Evolutionary conservation across 2,888 invertebrate species (phyloP).

Genomic region (Macrophya alboannulata): DNA sequence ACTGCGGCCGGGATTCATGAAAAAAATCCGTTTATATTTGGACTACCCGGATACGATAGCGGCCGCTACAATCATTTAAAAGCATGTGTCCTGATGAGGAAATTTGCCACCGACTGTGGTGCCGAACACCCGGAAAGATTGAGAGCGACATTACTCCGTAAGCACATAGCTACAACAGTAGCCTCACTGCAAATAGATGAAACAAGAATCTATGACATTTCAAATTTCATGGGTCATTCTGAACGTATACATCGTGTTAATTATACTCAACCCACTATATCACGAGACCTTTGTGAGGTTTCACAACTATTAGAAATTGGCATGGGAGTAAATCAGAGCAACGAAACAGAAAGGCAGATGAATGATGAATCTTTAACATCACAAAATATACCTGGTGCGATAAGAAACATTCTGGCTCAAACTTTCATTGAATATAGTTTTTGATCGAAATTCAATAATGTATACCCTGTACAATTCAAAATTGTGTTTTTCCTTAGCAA

Average conservation of each 20-base stretch:
- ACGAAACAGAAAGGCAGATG: neutral
- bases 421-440: too few species aligned
- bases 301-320: slow-evolving; percentile 56
- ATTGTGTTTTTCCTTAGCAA: neutral
- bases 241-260: slow-evolving; percentile 54
- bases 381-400: neutral
- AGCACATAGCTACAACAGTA: slow-evolving; percentile 58
- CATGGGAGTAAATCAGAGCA: slow-evolving; percentile 43
- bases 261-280: slow-evolving; percentile 53
- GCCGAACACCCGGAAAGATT: slow-evolving; percentile 56
- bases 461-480: neutral
- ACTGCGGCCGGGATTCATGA: slow-evolving; percentile 41
- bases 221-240: slow-evolving; percentile 59
- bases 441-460: too few species aligned
- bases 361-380: neutral
- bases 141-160: slow-evolving; percentile 53
- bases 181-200: slow-evolving; percentile 56
- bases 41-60: slow-evolving; percentile 52
- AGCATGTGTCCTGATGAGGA: slow-evolving; percentile 50
- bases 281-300: slow-evolving; percentile 54
- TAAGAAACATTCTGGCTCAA: too few species aligned
- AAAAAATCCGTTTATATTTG: slow-evolving; percentile 59
- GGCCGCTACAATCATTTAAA: slow-evolving; percentile 50
- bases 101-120: slow-evolving; percentile 51
- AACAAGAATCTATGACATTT: slow-evolving; percentile 54